These are phyloP conservation scores for Ophioninae sp. DNA, from an alignment of 2,888 invertebrate species.

Conservation along the genomic window DNA sequence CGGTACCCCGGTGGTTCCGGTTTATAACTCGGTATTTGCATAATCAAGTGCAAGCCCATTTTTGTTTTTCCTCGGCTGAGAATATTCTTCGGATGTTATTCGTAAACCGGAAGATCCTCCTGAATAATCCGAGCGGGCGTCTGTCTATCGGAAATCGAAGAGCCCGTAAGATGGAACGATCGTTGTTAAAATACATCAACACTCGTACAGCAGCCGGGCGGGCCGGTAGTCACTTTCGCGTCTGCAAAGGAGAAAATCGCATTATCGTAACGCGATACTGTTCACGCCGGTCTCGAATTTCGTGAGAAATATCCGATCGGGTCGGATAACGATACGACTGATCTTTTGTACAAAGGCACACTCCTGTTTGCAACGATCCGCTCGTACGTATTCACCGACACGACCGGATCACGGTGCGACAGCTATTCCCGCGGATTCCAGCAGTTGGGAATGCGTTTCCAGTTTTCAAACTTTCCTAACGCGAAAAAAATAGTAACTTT, in stretches of 20 bases:
- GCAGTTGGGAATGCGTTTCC: neutral
- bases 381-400: neutral
- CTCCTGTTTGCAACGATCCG: neutral
- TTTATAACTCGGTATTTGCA: slow-evolving; percentile 17
- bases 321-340: slow-evolving; percentile 53
- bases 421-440: neutral
- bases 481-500: neutral
- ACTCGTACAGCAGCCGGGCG: neutral
- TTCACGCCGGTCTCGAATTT: slow-evolving; percentile 62
- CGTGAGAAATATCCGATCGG: slow-evolving; percentile 48
- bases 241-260: slow-evolving; percentile 48
- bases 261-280: slow-evolving; percentile 63
- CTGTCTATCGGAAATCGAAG: slow-evolving; percentile 29
- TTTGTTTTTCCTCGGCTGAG: slow-evolving; percentile 7
- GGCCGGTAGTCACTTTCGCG: slow-evolving; percentile 29
- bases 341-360: slow-evolving; percentile 41
- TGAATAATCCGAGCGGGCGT: slow-evolving; percentile 12
- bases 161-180: neutral
- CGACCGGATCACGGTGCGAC: neutral
- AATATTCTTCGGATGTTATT: slow-evolving; percentile 29
- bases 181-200: neutral
- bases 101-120: slow-evolving; percentile 31
- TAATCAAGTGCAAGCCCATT: slow-evolving; percentile 17
- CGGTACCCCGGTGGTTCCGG: neutral
- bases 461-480: neutral